Evolutionary conservation across 2,113 vertebrate species (phyloP).

Genomic region (Arenaria interpres): DNA sequence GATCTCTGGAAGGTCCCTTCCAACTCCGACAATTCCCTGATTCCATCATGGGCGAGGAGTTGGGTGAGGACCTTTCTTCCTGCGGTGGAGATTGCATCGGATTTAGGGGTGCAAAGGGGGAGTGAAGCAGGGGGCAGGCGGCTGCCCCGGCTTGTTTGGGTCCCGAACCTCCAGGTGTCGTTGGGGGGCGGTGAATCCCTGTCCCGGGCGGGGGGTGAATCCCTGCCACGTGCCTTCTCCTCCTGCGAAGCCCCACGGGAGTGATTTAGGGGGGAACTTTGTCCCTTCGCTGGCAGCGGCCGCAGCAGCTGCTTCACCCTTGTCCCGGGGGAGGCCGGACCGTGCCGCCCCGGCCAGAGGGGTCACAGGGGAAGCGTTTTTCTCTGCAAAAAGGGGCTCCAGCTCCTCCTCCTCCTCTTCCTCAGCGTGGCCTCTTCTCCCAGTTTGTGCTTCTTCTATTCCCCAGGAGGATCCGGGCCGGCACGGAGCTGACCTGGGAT

Average conservation of each 20-base stretch:
- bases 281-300: neutral
- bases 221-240: neutral
- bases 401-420: neutral
- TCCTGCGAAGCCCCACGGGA: rapidly evolving
- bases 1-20: no score
- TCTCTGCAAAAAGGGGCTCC: neutral
- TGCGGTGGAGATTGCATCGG: neutral
- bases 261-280: neutral
- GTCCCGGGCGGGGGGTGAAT: rapidly evolving
- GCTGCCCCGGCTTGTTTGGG: rapidly evolving
- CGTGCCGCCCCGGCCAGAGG: rapidly evolving
- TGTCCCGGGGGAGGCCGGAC: rapidly evolving
- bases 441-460: rapidly evolving
- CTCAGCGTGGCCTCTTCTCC: rapidly evolving
- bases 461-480: conserved; percentile 90
- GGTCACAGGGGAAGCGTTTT: rapidly evolving
- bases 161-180: neutral
- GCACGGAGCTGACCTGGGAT: conserved; percentile 96
- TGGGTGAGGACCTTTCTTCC: rapidly evolving
- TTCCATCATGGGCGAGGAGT: neutral
- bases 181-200: rapidly evolving
- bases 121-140: rapidly evolving
- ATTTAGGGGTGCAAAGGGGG: neutral
- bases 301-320: neutral
- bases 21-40: no score